Base-by-base conservation (phyloP, 2,113 vertebrate species). In the Zeus faber region DNA sequence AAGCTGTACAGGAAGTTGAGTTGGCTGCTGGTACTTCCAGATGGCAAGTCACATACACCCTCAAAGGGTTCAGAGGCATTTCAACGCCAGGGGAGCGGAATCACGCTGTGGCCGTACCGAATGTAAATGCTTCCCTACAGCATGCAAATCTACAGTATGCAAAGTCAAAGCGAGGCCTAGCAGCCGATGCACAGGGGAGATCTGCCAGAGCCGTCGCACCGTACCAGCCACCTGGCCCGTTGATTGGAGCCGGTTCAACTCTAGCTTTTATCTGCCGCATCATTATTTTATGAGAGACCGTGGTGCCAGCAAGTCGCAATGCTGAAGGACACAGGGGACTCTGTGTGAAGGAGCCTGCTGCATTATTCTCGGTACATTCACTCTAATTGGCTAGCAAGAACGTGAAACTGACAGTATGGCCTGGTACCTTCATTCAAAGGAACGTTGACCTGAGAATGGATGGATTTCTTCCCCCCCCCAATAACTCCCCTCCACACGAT, bases 91-190 rank as follows among this genome's bases (percentile, higher is more conserved):
- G 62, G 60, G 52, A 43, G 44, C 9, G 54, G 64, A 17, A 31
- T 69, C 43, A 55, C 47, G 52, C 17, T 33, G 18, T 49, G 63
- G 25, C 45, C 45, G 13, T 3, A 35, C 56, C 49, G 27, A 67
- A 75, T 80, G 56, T 63, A 73, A 73, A 75, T 73, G 18, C 49
- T 11, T 41, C 21, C 5, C 1, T 50, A 50, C 49, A 49, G 49
- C 45, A 75, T 82, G 75, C 57, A 72, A 67, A 85, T 80, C 37
- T 66, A n/a, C n/a, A n/a, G n/a, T n/a, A 80, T 77, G 76, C 69
- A 66, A 52, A 69, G 7, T 16, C 3, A 9, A n/a, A 41, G 20
- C 9, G 33, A 22, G 24, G 45, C 40, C 11, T n/a, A 33, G 10
- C 33, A 56, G 9, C 18, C 14, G 44, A 40, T 51, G 31, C 23